Evolutionary conservation across 2,888 invertebrate species (phyloP).

Genomic region (Agrotis segetum): DNA sequence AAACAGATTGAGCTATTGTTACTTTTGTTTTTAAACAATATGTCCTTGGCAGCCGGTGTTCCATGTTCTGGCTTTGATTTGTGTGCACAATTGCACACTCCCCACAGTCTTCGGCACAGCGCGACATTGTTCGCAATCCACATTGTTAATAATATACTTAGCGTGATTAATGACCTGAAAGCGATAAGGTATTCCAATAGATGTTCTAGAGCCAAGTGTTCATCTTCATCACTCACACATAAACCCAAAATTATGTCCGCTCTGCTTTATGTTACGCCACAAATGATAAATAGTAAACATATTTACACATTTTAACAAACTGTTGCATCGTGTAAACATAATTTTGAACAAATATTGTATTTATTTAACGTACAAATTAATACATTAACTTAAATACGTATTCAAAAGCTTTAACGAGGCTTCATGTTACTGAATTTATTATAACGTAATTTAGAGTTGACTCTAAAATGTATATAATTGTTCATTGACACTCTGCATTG

Average conservation of each 20-base stretch:
- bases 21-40: constrained; percentile 29
- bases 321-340: constrained; percentile 16
- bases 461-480: constrained; percentile 34
- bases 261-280: constrained; percentile 3
- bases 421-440: constrained; percentile 42
- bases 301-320: constrained; percentile 2
- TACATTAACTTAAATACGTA: constrained; percentile 21
- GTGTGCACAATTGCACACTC: constrained; percentile 30
- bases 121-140: constrained; percentile 23
- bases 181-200: constrained; percentile 47
- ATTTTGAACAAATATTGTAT: constrained; percentile 20
- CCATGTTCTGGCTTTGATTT: constrained; percentile 13
- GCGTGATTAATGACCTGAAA: constrained; percentile 46
- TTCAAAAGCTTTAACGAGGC: constrained; percentile 33
- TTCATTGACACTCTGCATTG: constrained; percentile 37
- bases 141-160: constrained; percentile 47
- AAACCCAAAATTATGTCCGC: background rate
- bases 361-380: constrained; percentile 22
- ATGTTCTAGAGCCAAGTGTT: constrained; percentile 31
- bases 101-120: constrained; percentile 3
- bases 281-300: constrained; percentile 12
- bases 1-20: constrained; percentile 40
- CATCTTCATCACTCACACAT: constrained; percentile 22
- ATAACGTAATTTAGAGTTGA: constrained; percentile 41
- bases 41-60: background rate